These are phyloP conservation scores for Laterallus jamaicensis DNA, from an alignment of 2,113 vertebrate species.

Conservation along the genomic window DNA sequence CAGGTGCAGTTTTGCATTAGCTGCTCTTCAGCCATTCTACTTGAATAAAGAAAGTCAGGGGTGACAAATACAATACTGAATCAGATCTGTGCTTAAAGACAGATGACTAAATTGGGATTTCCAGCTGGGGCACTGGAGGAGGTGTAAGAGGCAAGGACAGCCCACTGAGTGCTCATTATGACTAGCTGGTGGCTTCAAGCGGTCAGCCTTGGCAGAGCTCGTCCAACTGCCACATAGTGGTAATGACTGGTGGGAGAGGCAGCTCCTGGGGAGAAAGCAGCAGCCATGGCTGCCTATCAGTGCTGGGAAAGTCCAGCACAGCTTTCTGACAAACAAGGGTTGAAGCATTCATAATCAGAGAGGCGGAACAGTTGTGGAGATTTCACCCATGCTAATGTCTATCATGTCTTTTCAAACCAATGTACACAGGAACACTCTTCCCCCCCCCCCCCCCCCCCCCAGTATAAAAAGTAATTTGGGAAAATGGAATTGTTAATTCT, in stretches of 20 bases:
- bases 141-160: background rate
- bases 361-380: background rate
- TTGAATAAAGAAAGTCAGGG: background rate
- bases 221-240: background rate
- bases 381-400: background rate
- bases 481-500: background rate
- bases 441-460: no score
- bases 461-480: background rate
- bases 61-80: background rate
- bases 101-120: background rate
- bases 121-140: background rate
- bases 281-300: rapidly evolving
- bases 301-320: background rate
- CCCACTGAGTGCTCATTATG: background rate
- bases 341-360: background rate
- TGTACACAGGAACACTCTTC: background rate
- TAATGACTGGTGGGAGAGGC: background rate
- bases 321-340: background rate
- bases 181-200: background rate
- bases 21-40: background rate
- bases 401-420: background rate
- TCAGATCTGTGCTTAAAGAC: background rate
- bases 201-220: background rate
- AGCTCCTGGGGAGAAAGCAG: background rate
- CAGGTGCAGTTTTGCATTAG: background rate